Percentiles rank a stretch among this genome's conserved stretches.
phyloP scores from a whole-genome alignment of 2,113 vertebrate species.

The Psittacara wagleri region DNA sequence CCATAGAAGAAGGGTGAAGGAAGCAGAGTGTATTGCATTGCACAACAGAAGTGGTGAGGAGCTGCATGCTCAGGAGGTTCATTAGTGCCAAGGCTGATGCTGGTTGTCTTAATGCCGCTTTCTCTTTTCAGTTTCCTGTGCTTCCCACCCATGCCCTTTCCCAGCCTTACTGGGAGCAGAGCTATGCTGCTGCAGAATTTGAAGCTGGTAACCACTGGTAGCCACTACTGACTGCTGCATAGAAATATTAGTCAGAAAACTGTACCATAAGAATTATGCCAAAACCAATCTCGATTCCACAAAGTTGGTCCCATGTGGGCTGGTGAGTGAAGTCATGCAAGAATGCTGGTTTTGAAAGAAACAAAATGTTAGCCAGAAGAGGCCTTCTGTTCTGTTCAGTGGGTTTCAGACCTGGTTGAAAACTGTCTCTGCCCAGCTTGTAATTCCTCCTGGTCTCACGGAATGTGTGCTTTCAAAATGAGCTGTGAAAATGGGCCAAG shows the following conservation, averaged over 20 bases:
- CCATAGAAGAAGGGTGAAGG: accelerated
- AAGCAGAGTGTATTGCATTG: background rate
- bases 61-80: accelerated
- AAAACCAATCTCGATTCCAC: background rate
- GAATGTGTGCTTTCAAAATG: background rate
- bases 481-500: background rate
- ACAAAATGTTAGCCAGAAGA: background rate
- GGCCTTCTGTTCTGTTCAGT: background rate
- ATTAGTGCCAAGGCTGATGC: background rate
- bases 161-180: background rate
- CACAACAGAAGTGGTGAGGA: background rate
- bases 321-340: background rate
- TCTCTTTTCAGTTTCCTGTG: accelerated
- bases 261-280: background rate
- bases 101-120: background rate
- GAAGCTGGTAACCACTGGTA: background rate
- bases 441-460: background rate
- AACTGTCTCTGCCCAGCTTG: background rate
- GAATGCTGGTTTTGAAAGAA: background rate
- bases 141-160: background rate
- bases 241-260: background rate
- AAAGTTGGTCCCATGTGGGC: background rate
- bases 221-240: background rate
- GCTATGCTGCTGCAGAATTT: background rate
- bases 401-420: background rate